Conservation (phyloP, 2,113 vertebrate species). For the Perccottus glenii region DNA sequence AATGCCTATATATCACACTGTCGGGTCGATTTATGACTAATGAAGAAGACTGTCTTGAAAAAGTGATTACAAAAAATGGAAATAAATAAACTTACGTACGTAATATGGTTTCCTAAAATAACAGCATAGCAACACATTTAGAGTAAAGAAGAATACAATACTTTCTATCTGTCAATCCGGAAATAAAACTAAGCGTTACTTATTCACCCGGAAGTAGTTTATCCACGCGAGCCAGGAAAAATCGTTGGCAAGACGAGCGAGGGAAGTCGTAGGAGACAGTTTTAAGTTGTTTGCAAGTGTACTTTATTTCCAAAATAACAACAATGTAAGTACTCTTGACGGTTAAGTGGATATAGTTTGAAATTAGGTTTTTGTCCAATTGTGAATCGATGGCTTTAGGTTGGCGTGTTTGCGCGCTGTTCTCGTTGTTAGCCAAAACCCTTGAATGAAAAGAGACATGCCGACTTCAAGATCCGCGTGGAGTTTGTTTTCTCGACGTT, state of each 20-base stretch:
- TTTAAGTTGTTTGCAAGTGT: not conserved
- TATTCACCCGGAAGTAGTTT: constrained; percentile 54
- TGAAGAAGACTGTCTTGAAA: no score
- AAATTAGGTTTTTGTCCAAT: not conserved
- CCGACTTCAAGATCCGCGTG: fast-evolving
- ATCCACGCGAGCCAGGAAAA: constrained; percentile 23
- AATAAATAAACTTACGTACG: not conserved
- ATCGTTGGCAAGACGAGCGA: constrained; percentile 37
- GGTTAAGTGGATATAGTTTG: fast-evolving
- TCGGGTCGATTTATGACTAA: no score
- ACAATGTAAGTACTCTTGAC: constrained; percentile 52
- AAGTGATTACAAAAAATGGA: no score
- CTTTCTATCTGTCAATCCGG: constrained; percentile 41
- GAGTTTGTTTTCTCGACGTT: not conserved
- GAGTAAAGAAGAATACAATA: not conserved
- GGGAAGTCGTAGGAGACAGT: not conserved
- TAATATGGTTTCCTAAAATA: not conserved
- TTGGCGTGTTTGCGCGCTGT: not conserved
- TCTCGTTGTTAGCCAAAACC: not conserved
- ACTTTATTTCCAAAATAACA: not conserved
- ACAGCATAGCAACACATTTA: not conserved
- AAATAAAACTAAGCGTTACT: not conserved
- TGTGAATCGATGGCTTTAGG: no score
- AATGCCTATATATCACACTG: no score
- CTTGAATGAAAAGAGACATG: not conserved